phyloP scores from a whole-genome alignment of 30 jellyfish, hydroid and myxozoan genomes.

The Sanderia malayensis region DNA sequence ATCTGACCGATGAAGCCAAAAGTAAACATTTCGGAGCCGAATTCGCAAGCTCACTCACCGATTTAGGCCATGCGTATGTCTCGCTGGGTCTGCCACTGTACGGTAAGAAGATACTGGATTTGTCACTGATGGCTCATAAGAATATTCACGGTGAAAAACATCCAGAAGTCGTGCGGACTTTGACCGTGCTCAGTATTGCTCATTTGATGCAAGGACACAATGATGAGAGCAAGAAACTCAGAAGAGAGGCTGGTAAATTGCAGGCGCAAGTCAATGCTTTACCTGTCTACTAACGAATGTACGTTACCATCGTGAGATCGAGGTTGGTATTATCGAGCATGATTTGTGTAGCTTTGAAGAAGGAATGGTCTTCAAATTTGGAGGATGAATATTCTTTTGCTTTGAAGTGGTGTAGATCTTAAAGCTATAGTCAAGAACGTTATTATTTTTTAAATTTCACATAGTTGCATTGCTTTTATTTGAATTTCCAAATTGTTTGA shows the following conservation, averaged over 20 bases:
- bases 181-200: slow-evolving; percentile 84
- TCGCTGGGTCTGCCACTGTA: slow-evolving; percentile 92
- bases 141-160: slow-evolving; percentile 94
- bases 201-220: slow-evolving; percentile 98
- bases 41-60: slow-evolving; percentile 91
- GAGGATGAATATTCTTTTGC: too few species aligned
- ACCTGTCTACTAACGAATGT: slow-evolving; percentile 65
- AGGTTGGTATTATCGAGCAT: too few species aligned
- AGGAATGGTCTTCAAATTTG: too few species aligned
- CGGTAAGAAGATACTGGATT: slow-evolving; percentile 84
- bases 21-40: slow-evolving; percentile 95
- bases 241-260: slow-evolving; percentile 93
- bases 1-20: slow-evolving; percentile 79
- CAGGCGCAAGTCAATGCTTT: slow-evolving; percentile 74
- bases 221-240: slow-evolving; percentile 76
- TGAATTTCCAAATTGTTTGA: too few species aligned
- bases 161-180: slow-evolving; percentile 97
- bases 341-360: too few species aligned
- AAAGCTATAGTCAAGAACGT: too few species aligned
- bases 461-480: too few species aligned
- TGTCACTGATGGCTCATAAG: slow-evolving; percentile 88
- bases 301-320: too few species aligned
- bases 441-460: too few species aligned
- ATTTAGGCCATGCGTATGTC: slow-evolving; percentile 93
- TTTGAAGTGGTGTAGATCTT: too few species aligned